These are phyloP conservation scores for Morpho deidamia DNA, from an alignment of 2,888 invertebrate genomes.

Conservation along the genomic window DNA sequence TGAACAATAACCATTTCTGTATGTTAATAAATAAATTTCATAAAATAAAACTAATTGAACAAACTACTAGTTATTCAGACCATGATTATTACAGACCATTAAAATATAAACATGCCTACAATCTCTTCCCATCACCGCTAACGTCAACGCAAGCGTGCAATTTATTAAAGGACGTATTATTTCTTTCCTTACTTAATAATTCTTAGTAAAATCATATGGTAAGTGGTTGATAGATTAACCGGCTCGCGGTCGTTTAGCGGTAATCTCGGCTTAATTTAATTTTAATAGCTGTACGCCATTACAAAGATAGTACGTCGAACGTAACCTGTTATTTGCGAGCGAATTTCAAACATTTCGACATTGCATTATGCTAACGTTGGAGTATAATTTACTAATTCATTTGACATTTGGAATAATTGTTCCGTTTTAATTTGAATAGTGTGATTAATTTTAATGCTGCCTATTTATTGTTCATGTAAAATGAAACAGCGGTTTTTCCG, in stretches of 20 bases:
- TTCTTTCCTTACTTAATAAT: slow-evolving; percentile 58
- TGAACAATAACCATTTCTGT: not conserved
- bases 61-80: not conserved
- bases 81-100: slow-evolving; percentile 2
- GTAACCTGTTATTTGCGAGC: slow-evolving; percentile 25
- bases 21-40: too few relatives aligned
- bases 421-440: too few relatives aligned
- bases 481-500: too few relatives aligned
- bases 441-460: too few relatives aligned
- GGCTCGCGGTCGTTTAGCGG: slow-evolving; percentile 42
- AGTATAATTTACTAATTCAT: slow-evolving; percentile 6
- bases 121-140: slow-evolving; percentile 15
- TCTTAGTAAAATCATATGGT: slow-evolving; percentile 31
- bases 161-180: slow-evolving; percentile 15
- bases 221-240: slow-evolving; percentile 41
- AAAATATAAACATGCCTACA: slow-evolving; percentile 1
- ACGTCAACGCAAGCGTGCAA: slow-evolving; percentile 13
- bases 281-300: slow-evolving; percentile 50
- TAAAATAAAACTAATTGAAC: too few relatives aligned
- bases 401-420: not conserved
- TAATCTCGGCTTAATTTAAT: slow-evolving; percentile 63
- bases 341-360: slow-evolving; percentile 14
- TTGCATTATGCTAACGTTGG: slow-evolving; percentile 16
- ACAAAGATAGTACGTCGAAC: slow-evolving; percentile 36
- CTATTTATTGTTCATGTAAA: too few relatives aligned